These are phyloP conservation scores for Sebastes glaucus DNA, from an alignment of 2,797 vertebrate genomes.

Conservation along the genomic window DNA sequence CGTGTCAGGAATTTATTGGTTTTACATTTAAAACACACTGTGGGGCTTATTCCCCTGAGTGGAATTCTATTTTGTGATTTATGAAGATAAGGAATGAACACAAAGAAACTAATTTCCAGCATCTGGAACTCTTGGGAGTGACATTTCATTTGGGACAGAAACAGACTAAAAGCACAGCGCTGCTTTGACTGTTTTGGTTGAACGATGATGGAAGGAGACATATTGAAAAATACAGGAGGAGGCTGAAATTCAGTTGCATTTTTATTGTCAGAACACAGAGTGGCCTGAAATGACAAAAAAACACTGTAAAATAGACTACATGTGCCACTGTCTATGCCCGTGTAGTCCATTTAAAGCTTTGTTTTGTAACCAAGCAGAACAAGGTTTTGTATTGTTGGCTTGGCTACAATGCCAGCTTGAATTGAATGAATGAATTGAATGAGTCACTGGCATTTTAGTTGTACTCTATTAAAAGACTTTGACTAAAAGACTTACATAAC, in stretches of 20 bases:
- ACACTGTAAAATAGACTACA: background rate
- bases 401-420: background rate
- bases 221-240: background rate
- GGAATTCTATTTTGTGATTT: constrained; percentile 54
- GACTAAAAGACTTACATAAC: background rate
- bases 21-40: constrained; percentile 58
- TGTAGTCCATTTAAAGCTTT: background rate
- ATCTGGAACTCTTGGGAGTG: constrained; percentile 46
- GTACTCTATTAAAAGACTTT: constrained; percentile 2
- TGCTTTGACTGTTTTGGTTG: constrained; percentile 34
- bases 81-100: constrained; percentile 53
- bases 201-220: constrained; percentile 32
- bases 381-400: background rate
- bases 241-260: background rate
- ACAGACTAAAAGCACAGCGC: constrained; percentile 35
- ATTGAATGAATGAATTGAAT: background rate
- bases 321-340: background rate
- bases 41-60: constrained; percentile 35
- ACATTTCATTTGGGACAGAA: constrained; percentile 45
- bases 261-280: background rate
- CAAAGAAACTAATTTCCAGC: constrained; percentile 53
- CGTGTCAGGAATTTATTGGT: constrained; percentile 64
- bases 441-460: constrained; percentile 25
- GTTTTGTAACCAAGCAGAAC: background rate
- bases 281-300: constrained; percentile 5